These are phyloP conservation scores for Myrmecobius fasciatus DNA, from an alignment of 2,113 vertebrate species.

Conservation along the genomic window DNA sequence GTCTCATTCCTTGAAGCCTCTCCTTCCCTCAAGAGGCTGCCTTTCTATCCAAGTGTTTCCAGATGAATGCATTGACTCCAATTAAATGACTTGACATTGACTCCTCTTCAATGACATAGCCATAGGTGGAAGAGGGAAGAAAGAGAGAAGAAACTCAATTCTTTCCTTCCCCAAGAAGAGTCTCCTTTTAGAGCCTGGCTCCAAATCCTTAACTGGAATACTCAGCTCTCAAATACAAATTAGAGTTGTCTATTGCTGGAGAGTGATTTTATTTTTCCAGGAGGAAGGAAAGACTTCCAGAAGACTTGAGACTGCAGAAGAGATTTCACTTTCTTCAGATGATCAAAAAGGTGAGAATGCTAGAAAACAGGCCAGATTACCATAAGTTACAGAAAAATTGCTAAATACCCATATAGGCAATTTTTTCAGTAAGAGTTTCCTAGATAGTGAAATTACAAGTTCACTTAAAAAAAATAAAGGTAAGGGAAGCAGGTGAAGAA, in stretches of 20 bases:
- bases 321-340: background rate
- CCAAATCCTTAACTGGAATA: background rate
- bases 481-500: background rate
- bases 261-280: background rate
- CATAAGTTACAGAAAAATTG: background rate
- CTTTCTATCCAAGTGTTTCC: background rate
- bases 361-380: background rate
- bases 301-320: background rate
- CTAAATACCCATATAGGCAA: background rate
- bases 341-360: background rate
- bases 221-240: background rate
- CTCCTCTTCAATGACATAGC: background rate
- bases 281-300: background rate
- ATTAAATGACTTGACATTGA: too few relatives aligned
- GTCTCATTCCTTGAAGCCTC: background rate
- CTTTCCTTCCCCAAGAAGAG: background rate
- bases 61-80: background rate
- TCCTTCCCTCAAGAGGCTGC: background rate
- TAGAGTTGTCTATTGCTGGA: background rate
- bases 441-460: background rate
- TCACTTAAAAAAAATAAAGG: background rate
- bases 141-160: background rate
- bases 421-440: background rate
- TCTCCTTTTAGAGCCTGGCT: background rate
- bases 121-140: background rate